phyloP scores from a whole-genome alignment of 2,888 invertebrate genomes.

The Sicus ferrugineus region DNA sequence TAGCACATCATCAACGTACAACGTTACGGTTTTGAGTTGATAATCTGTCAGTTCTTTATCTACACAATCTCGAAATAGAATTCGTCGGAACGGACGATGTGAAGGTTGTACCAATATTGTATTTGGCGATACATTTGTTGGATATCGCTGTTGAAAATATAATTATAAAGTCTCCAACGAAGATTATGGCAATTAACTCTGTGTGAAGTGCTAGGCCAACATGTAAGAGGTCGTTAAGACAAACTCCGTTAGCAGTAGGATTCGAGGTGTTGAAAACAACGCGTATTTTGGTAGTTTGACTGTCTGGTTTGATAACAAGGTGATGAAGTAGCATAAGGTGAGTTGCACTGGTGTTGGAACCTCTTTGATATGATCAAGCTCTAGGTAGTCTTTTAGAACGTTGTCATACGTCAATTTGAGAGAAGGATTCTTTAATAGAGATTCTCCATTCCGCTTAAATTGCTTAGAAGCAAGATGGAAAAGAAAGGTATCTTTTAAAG shows the following conservation, averaged over 20 bases:
- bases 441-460: too few species aligned
- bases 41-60: too few species aligned
- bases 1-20: too few species aligned
- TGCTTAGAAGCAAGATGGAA: too few species aligned
- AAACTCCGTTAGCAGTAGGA: constrained; percentile 17
- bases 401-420: background rate
- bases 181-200: constrained; percentile 14
- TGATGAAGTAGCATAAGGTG: constrained; percentile 24
- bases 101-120: too few species aligned
- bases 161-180: constrained; percentile 24
- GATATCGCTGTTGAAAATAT: constrained; percentile 23
- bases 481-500: too few species aligned
- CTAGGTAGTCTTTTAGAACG: background rate
- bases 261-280: constrained; percentile 33
- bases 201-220: constrained; percentile 16
- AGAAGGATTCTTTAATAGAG: background rate
- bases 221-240: too few species aligned
- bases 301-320: constrained; percentile 30
- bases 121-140: too few species aligned
- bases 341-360: background rate
- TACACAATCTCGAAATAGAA: too few species aligned
- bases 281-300: constrained; percentile 20
- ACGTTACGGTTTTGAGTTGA: too few species aligned
- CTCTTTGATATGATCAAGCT: background rate
- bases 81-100: too few species aligned